phyloP scores from a whole-genome alignment of 2,113 vertebrate species.

The Ellobius talpinus region DNA sequence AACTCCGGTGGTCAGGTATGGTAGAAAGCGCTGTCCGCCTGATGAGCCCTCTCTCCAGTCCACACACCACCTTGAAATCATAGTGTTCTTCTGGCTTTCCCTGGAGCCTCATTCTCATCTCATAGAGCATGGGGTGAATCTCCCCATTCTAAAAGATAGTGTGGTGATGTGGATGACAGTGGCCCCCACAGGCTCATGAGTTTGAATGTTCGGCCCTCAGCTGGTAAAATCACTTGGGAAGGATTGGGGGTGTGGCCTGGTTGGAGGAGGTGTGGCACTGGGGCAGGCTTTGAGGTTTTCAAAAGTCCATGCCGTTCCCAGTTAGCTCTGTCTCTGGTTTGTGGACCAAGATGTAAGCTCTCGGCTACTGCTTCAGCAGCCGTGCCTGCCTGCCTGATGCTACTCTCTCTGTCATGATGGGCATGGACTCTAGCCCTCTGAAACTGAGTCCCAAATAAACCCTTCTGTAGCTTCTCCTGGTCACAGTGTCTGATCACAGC shows the following conservation, averaged over 20 bases:
- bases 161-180: neutral
- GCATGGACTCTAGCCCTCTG: neutral
- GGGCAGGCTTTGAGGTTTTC: neutral
- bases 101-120: neutral
- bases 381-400: neutral
- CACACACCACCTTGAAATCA: neutral
- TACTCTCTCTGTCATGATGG: neutral
- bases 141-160: neutral
- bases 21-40: neutral
- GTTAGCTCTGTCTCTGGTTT: neutral
- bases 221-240: neutral
- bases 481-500: neutral
- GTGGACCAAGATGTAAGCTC: neutral
- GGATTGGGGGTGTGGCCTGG: neutral
- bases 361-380: neutral
- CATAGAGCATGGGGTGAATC: no score
- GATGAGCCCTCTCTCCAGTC: neutral
- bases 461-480: neutral
- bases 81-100: neutral
- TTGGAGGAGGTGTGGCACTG: neutral
- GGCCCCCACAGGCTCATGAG: neutral
- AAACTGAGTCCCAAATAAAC: neutral
- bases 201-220: neutral
- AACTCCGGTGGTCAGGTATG: neutral
- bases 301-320: neutral